phyloP scores from a whole-genome alignment of 2,113 vertebrate species.

The Gracilinanus agilis region DNA sequence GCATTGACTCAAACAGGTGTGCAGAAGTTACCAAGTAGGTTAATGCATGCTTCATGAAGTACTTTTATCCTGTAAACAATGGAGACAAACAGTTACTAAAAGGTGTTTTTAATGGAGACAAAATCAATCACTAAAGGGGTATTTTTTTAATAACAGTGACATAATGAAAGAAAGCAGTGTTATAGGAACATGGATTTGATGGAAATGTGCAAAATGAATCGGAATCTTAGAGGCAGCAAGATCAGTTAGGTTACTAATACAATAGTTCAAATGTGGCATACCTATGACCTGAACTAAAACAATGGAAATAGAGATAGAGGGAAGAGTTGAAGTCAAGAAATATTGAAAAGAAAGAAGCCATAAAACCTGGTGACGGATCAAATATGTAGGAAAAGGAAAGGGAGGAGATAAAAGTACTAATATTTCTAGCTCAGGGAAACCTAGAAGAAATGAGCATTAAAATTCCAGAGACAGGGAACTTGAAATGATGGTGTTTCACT shows the following conservation, averaged over 20 bases:
- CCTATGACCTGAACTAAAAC: neutral
- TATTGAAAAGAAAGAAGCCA: neutral
- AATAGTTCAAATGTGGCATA: slow-evolving; percentile 4
- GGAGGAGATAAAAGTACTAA: neutral
- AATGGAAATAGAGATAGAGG: neutral
- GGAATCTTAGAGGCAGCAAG: neutral
- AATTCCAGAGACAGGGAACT: neutral
- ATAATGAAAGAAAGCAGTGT: neutral
- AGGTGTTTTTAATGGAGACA: neutral
- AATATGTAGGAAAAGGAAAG: slow-evolving; percentile 3
- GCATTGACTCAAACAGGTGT: neutral
- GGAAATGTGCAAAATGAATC: slow-evolving; percentile 4
- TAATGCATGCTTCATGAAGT: neutral
- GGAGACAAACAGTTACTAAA: neutral
- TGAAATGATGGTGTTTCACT: neutral
- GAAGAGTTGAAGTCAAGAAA: neutral
- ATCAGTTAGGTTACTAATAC: neutral
- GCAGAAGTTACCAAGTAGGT: neutral
- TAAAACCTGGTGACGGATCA: neutral
- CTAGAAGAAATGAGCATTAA: neutral
- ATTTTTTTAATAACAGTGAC: neutral
- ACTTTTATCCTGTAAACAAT: neutral
- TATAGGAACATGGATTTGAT: neutral
- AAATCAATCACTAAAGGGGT: neutral
- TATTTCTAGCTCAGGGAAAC: neutral